Evolutionary conservation across 2,797 vertebrate species (phyloP), one percentile per base, ranked within the genome.

Genomic region (Anableps anableps): DNA sequence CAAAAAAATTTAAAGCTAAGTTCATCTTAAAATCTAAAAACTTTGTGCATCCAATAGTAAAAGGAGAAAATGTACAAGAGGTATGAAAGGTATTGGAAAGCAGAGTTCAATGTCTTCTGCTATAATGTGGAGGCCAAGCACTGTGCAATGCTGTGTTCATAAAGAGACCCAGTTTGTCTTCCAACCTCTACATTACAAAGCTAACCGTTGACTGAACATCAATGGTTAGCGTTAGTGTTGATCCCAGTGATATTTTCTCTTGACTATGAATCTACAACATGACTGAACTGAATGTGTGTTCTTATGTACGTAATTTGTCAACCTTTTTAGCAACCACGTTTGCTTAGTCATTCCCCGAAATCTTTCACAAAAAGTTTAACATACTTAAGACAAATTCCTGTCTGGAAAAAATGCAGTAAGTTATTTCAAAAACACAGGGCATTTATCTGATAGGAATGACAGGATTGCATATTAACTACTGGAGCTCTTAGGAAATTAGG

Each of bases 371-470:
- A n/a, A 70, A n/a, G 66, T 43, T 70, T 4, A 43, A 7, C 14
- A 36, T 66, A 16, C 29, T 50, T 31, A 26, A 11, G 14, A 8
- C 9, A 68, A 41, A n/a, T 10, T 75, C 55, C 38, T 19, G 41
- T 47, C 21, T 6, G 26, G 2, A 38, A 29, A 31, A n/a, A 55
- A 21, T 4, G n/a, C 3, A 19, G 6, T 31, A 6, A 58, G 10
- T 5, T 68, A 29, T 58, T 75, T 48, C 1, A 36, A 48, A 64
- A 74, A 51, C 7, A 3, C 19, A 38, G 41, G 34, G 29, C 64
- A 58, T 26, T 70, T 55, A 45, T 45, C 45, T 14, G 38, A 72
- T 21, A 64, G 55, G 68, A 43, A 72, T 81, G 80, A 43, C 26
- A 76, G 68, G 55, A 76, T 21, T 68, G 14, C n/a, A 29, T 29